phyloP scores from a whole-genome alignment of 2,888 invertebrate species.

The Drosophila anomelani region DNA sequence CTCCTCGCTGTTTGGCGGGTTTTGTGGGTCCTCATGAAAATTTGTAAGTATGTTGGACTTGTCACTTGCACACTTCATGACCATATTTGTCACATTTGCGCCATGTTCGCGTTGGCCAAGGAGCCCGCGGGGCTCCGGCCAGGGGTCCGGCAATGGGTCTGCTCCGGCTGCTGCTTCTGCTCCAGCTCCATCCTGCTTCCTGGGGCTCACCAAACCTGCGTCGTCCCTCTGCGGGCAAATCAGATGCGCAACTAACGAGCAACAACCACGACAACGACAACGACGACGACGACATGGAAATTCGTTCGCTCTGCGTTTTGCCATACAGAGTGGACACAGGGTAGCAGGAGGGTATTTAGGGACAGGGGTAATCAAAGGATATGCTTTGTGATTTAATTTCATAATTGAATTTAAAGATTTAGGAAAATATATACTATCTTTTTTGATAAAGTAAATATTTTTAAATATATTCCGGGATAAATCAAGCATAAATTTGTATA shows the following conservation, averaged over 20 bases:
- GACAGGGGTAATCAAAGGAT: too few species aligned
- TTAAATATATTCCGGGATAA: not conserved
- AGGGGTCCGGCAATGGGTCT: constrained; percentile 46
- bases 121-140: constrained; percentile 39
- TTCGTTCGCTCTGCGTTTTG: constrained; percentile 55
- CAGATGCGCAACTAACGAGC: constrained; percentile 81
- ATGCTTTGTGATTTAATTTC: not conserved
- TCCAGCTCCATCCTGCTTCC: not conserved
- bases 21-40: constrained; percentile 70
- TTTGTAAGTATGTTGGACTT: constrained; percentile 80
- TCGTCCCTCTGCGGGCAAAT: constrained; percentile 61
- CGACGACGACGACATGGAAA: constrained; percentile 71
- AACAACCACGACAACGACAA: constrained; percentile 76
- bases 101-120: constrained; percentile 63
- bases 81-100: constrained; percentile 82
- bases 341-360: constrained; percentile 26
- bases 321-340: constrained; percentile 42
- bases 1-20: constrained; percentile 15
- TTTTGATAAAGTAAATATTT: not conserved
- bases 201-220: not conserved
- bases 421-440: not conserved
- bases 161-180: constrained; percentile 15
- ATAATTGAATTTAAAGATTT: not conserved
- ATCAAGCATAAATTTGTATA: not conserved
- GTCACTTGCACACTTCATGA: constrained; percentile 82